Evolutionary conservation across 2,113 vertebrate species (phyloP).

Genomic region (Sinocyclocheilus anophthalmus): DNA sequence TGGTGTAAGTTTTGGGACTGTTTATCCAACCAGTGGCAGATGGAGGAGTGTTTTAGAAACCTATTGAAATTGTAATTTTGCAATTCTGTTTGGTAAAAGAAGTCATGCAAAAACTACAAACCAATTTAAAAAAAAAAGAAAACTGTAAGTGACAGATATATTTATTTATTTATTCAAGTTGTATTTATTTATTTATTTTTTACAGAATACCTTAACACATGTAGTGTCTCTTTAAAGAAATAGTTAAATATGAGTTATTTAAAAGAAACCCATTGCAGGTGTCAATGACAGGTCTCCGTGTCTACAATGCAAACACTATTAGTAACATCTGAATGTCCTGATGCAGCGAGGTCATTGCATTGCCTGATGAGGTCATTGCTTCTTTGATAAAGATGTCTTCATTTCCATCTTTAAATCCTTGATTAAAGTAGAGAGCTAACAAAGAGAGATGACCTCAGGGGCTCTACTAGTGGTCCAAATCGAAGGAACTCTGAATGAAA

Average conservation of each 20-base stretch:
- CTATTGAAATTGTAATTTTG: background rate
- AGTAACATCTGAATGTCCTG: background rate
- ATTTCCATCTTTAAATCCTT: background rate
- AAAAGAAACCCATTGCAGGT: background rate
- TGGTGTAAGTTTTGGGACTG: background rate
- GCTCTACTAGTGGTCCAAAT: background rate
- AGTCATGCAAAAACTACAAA: background rate
- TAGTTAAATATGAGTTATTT: background rate
- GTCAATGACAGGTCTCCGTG: background rate
- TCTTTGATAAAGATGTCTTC: background rate
- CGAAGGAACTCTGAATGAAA: constrained; percentile 30
- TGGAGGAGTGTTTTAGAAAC: background rate
- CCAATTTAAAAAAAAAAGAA: background rate
- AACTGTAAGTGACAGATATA: background rate
- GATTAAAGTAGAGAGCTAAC: constrained; percentile 6
- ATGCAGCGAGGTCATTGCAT: background rate
- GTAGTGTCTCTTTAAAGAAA: background rate
- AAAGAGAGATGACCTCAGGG: background rate
- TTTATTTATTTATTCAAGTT: background rate
- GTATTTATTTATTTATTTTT: background rate
- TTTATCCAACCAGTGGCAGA: background rate
- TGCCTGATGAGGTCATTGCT: background rate
- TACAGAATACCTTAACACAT: background rate
- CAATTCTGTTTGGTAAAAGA: background rate
- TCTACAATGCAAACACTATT: background rate